Evolutionary conservation across 2,888 invertebrate species (phyloP).

Genomic region (Lagria hirta): DNA sequence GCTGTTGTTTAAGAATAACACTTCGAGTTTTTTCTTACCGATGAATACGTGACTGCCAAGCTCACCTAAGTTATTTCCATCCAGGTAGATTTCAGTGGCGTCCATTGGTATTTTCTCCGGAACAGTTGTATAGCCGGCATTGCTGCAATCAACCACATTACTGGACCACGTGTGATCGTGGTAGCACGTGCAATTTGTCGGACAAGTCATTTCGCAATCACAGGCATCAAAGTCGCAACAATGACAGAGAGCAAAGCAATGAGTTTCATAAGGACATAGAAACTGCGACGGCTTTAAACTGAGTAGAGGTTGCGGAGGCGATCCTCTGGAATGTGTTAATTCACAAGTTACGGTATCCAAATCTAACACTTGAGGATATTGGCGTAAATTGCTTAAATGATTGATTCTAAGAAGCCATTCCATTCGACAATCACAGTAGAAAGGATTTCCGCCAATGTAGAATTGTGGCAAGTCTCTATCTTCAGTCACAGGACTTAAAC

Average conservation of each 20-base stretch:
- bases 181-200: slow-evolving; percentile 82
- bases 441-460: slow-evolving; percentile 79
- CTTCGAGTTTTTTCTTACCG: slow-evolving; percentile 78
- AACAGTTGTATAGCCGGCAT: slow-evolving; percentile 71
- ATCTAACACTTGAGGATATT: slow-evolving; percentile 79
- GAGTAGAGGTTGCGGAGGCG: slow-evolving; percentile 65
- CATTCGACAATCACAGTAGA: slow-evolving; percentile 84
- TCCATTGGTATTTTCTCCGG: slow-evolving; percentile 85
- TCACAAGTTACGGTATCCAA: slow-evolving; percentile 76
- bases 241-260: slow-evolving; percentile 83
- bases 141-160: slow-evolving; percentile 82
- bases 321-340: slow-evolving; percentile 66
- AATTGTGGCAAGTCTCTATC: slow-evolving; percentile 75
- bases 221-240: slow-evolving; percentile 90
- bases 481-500: slow-evolving; percentile 65
- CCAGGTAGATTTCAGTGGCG: slow-evolving; percentile 83
- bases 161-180: slow-evolving; percentile 84
- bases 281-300: slow-evolving; percentile 75
- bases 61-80: slow-evolving; percentile 77
- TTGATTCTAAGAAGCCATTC: slow-evolving; percentile 83
- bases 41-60: slow-evolving; percentile 84
- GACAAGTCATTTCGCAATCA: slow-evolving; percentile 90
- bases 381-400: slow-evolving; percentile 70
- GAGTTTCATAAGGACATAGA: slow-evolving; percentile 77
- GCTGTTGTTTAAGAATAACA: slow-evolving; percentile 77